Evolutionary conservation across 2,888 invertebrate genomes (phyloP), one percentile per base, ranked within the genome.

Genomic region (Drosophila flavopinicola): DNA sequence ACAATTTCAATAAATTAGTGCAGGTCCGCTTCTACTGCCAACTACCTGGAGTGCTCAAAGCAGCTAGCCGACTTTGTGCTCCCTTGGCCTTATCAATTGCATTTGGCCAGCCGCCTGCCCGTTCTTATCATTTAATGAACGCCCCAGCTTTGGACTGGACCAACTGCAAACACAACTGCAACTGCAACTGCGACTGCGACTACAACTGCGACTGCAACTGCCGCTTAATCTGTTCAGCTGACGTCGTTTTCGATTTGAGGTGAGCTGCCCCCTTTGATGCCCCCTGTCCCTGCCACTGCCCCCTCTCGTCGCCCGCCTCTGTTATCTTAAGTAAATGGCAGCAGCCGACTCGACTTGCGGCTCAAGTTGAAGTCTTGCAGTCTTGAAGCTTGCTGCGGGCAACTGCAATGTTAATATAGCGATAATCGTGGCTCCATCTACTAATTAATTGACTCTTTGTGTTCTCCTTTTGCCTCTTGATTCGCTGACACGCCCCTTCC

Each of bases 361-460:
- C 23, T 51, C 29, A 37, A 13, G 17, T 13, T 52, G 52, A 37
- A 33, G 35, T n/a, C n/a, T n/a, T n/a, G n/a, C n/a, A n/a, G n/a
- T n/a, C n/a, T n/a, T n/a, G n/a, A n/a, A n/a, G n/a, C n/a, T n/a
- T 17, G 32, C 13, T 44, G 35, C 54, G 32, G 44, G 51, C 58
- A 41, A 41, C 49, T 53, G 75, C 63, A 77, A 80, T 88, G 85
- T 87, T 89, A 88, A 88, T 88, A 88, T 79, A 85, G 88, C 88
- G 83, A 88, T 89, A 90, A 91, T 90, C 90, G 87, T 80, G 84
- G 80, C 85, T 88, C 79, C 86, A 90, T 91, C 91, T 90, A 88
- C 90, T 91, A 90, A 90, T 91, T 90, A 90, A 91, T 90, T 90
- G 91, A 90, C 90, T 90, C 90, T 90, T 90, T 88, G 89, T 90